phyloP scores from a whole-genome alignment of 2,888 invertebrate species.

The Diarsia mendica region DNA sequence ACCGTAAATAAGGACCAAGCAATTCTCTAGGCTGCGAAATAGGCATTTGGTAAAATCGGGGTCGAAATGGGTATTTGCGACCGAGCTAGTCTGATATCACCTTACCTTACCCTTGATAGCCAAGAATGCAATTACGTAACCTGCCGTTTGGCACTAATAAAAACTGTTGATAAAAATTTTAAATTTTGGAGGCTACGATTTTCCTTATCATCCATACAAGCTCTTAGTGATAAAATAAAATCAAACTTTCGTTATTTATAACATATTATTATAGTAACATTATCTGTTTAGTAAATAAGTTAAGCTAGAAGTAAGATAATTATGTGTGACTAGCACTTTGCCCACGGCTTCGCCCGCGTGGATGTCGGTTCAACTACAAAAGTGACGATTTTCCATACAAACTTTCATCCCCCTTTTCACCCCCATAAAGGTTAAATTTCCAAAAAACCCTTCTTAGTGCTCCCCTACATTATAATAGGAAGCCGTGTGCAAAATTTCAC shows the following conservation, averaged over 20 bases:
- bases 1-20: not conserved
- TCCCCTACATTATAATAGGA: too few species aligned
- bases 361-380: too few species aligned
- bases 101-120: constrained; percentile 9
- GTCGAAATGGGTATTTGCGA: constrained; percentile 3
- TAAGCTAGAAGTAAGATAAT: not conserved
- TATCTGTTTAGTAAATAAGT: not conserved
- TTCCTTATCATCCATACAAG: not conserved
- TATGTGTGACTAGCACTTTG: too few species aligned
- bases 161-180: not conserved
- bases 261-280: not conserved
- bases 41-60: constrained; percentile 13
- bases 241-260: not conserved
- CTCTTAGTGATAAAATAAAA: not conserved
- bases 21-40: constrained; percentile 19
- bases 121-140: constrained; percentile 7
- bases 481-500: too few species aligned
- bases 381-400: too few species aligned
- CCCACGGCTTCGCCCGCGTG: too few species aligned
- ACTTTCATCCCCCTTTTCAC: too few species aligned
- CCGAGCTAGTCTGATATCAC: constrained; percentile 12
- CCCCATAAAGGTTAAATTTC: too few species aligned
- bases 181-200: not conserved
- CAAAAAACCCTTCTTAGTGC: too few species aligned
- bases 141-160: constrained; percentile 8